Conservation (phyloP, 2,888 invertebrate genomes). For the Ganaspis brasiliensis region DNA sequence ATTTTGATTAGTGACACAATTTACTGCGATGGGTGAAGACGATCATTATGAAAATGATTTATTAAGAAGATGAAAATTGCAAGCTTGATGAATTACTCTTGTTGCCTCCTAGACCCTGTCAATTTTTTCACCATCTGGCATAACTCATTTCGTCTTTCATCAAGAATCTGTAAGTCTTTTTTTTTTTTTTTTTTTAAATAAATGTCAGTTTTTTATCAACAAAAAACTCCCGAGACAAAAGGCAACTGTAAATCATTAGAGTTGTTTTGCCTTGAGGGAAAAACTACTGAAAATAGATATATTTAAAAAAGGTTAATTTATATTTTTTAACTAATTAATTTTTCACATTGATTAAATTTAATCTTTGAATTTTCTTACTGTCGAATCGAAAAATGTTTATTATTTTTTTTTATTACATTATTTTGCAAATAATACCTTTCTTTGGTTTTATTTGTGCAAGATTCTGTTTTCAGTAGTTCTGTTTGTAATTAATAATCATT, state of each 20-base stretch:
- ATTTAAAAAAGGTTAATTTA: neutral
- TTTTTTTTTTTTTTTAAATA: neutral
- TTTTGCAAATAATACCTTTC: neutral
- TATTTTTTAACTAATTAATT: no score
- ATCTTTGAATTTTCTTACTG: neutral
- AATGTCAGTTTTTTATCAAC: neutral
- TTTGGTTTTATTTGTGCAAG: no score
- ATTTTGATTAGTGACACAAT: neutral
- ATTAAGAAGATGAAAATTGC: slow-evolving; percentile 17
- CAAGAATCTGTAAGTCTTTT: slow-evolving; percentile 37
- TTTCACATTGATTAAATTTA: neutral
- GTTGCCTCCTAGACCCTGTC: slow-evolving; percentile 14
- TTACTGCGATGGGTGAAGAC: slow-evolving; percentile 7
- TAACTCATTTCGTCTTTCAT: slow-evolving; percentile 17
- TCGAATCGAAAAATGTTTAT: neutral
- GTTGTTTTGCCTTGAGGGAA: neutral
- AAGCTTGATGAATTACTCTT: slow-evolving; percentile 33
- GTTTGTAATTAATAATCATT: slow-evolving; percentile 23
- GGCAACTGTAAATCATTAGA: no score
- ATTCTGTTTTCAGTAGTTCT: slow-evolving; percentile 24
- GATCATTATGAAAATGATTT: slow-evolving; percentile 23
- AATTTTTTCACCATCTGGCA: slow-evolving; percentile 25
- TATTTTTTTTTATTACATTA: no score
- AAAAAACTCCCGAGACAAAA: neutral
- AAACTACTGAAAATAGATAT: slow-evolving; percentile 29